A percentile compares a stretch with the other conserved stretches of the same genome.
These are phyloP conservation scores for Amphiduros pacificus DNA, from an alignment of 2,888 invertebrate genomes.

Conservation along the genomic window DNA sequence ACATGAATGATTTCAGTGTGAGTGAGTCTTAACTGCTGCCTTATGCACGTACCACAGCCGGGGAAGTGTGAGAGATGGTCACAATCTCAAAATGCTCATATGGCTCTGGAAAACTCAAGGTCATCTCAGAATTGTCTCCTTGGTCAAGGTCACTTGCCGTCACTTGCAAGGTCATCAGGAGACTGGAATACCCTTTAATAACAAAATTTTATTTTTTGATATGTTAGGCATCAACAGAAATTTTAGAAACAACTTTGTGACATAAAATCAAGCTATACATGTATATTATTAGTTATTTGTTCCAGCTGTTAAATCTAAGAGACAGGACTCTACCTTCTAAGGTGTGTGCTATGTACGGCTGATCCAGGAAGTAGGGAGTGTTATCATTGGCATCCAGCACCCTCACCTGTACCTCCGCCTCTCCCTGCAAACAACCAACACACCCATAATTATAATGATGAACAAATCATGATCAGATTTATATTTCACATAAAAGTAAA, in stretches of 20 bases:
- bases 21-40: too few species aligned
- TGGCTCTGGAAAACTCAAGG: conserved; percentile 2
- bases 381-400: conserved; percentile 23
- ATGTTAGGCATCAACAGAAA: too few species aligned
- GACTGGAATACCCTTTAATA: conserved; percentile 13
- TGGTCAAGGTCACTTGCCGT: conserved; percentile 9
- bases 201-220: neutral
- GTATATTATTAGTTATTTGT: too few species aligned
- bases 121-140: conserved; percentile 11
- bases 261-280: too few species aligned
- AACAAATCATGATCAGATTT: neutral
- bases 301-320: too few species aligned
- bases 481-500: neutral
- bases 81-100: too few species aligned
- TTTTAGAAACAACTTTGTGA: too few species aligned
- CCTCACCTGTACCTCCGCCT: neutral
- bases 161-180: conserved; percentile 4
- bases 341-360: conserved; percentile 12
- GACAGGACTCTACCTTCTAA: too few species aligned
- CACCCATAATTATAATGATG: neutral
- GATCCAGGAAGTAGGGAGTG: conserved; percentile 15
- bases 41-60: too few species aligned
- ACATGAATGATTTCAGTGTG: too few species aligned
- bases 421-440: neutral
- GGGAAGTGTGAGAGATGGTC: too few species aligned